A percentile compares a stretch with the other conserved stretches of the same genome.
These are phyloP conservation scores for Trididemnum clinides DNA, from an alignment of 23 tunicate genomes.

Conservation along the genomic window DNA sequence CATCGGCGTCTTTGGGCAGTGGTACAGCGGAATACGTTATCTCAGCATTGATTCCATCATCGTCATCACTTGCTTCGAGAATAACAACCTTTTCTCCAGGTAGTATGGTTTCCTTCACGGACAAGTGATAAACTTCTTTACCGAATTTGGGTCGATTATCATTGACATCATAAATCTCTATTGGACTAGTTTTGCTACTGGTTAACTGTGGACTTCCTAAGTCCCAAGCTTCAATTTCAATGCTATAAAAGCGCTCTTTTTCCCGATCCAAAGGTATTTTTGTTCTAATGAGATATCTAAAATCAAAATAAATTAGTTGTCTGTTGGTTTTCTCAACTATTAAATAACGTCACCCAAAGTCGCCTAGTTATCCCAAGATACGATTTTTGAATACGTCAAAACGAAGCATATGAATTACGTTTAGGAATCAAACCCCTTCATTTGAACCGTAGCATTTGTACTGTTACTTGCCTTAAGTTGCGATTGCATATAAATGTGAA, in stretches of 20 bases:
- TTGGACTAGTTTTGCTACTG: conserved; percentile 35
- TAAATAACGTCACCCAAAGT: no score
- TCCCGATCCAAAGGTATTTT: conserved; percentile 68
- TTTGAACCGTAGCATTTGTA: no score
- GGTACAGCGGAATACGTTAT: conserved; percentile 60
- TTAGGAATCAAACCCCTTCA: no score
- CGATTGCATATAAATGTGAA: no score
- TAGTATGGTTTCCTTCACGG: conserved; percentile 51
- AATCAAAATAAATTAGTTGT: not conserved
- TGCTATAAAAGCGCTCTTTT: conserved; percentile 26
- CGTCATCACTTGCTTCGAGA: conserved; percentile 57
- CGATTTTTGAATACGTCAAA: no score
- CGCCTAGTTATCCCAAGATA: no score
- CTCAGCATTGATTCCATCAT: conserved; percentile 59
- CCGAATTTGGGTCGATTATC: conserved; percentile 75
- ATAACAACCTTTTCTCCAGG: conserved; percentile 30
- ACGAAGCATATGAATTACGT: no score
- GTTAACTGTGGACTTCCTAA: conserved; percentile 65
- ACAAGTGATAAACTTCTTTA: conserved; percentile 2
- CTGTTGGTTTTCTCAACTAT: no score
- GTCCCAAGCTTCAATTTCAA: conserved; percentile 72
- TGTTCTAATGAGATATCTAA: conserved; percentile 67
- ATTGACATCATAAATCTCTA: conserved; percentile 71
- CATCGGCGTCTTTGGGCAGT: not conserved
- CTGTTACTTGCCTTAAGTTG: no score